Base-by-base conservation (phyloP, 2,888 invertebrate genomes). In the Dolichopus griseipennis region DNA sequence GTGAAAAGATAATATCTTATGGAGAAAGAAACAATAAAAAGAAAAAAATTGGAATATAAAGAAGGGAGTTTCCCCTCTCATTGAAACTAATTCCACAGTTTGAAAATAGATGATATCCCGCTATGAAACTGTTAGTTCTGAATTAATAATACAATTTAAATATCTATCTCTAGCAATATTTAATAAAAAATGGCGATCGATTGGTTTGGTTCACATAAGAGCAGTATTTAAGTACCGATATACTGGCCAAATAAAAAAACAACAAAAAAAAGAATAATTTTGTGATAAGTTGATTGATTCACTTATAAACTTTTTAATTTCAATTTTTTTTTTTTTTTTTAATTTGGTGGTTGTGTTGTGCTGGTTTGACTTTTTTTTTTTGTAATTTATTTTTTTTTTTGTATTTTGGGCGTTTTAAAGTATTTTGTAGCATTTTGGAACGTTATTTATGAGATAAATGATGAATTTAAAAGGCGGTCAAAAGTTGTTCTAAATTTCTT, bases 71-170 rank as follows among this genome's bases (percentile, higher is more conserved):
- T 41, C 15, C 15, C 15, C 15, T 41, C 15, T 41, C 41, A 6
- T 41, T 2, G 3, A 41, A 27, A 27, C 5, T 27, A 4, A 27
- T 27, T 27, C 27, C 41, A 41, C 8, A 15, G 8, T 41, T 41
- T 15, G 41, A 41, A 52, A 12, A 18, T 52, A 52, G 52, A 52
- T 52, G 52, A 52, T 52, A 15, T 52, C 52, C 52, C 52, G 52
- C 52, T 52, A 52, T 18, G 52, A 52, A 52, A 52, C 52, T 52
- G 52, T 52, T 52, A 52, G 52, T 6, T 52, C 52, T 52, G 52
- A 52, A 52, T 52, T 52, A 52, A 52, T 52, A 52, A 52, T 52
- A 52, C 52, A 52, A 52, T 52, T 52, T 52, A 52, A 52, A 52
- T 52, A n/a, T 52, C 52, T 52, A n/a, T 52, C 52, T 52, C n/a